Evolutionary conservation across 2,113 vertebrate genomes (phyloP).

Genomic region (Grammomys surdaster): DNA sequence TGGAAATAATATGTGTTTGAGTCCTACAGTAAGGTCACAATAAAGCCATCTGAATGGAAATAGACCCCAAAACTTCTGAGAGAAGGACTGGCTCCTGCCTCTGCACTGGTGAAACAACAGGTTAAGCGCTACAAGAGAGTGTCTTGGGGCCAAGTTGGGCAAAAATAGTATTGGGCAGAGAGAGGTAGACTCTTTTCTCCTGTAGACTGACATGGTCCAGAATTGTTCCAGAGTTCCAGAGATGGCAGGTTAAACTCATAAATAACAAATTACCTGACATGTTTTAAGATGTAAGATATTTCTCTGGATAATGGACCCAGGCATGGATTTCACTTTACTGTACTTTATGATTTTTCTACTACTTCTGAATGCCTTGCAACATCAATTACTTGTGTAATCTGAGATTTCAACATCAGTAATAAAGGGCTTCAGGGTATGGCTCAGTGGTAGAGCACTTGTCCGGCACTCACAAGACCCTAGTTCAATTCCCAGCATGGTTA

Average conservation of each 20-base stretch:
- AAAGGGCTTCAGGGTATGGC: background rate
- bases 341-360: background rate
- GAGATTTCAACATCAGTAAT: background rate
- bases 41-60: background rate
- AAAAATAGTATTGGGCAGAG: conserved; percentile 14
- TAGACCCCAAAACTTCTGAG: background rate
- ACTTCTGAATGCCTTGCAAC: conserved; percentile 3
- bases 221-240: background rate
- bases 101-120: background rate
- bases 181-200: background rate
- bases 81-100: background rate
- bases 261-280: background rate
- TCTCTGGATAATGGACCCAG: background rate
- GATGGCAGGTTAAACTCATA: background rate
- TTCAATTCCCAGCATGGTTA: background rate
- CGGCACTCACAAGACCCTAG: background rate
- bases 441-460: background rate
- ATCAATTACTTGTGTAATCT: background rate
- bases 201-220: background rate
- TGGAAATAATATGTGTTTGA: background rate
- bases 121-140: background rate
- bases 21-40: background rate
- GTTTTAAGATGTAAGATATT: conserved; percentile 35
- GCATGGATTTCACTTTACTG: background rate
- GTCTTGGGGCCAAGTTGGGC: background rate